Percentiles rank a stretch among this genome's conserved stretches.
These are phyloP conservation scores for Oreochromis spilurus DNA, from an alignment of 2,113 vertebrate genomes.

Conservation along the genomic window DNA sequence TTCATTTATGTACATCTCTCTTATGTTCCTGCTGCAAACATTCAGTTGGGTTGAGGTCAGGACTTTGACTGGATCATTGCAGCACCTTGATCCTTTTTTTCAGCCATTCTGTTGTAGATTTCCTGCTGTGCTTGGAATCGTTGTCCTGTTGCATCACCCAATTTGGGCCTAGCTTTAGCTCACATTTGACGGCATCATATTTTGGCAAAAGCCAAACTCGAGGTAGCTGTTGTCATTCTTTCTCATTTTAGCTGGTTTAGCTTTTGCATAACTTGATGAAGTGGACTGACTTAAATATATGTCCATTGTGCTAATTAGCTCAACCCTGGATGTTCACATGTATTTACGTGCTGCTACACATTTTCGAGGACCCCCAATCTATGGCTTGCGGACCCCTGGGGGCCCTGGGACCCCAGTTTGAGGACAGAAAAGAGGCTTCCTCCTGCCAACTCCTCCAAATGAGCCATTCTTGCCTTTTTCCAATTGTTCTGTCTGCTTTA, in stretches of 20 bases:
- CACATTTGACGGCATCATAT: neutral
- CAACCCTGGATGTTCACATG: neutral
- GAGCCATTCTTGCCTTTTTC: neutral
- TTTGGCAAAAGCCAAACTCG: neutral
- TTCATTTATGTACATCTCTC: neutral
- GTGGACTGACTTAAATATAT: neutral
- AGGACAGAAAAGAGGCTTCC: neutral
- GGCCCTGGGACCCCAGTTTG: neutral
- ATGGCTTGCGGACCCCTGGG: neutral
- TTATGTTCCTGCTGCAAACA: neutral
- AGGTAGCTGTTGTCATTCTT: neutral
- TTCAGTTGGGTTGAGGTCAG: neutral
- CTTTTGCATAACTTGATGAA: neutral
- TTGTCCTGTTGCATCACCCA: neutral
- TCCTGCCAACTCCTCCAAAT: neutral
- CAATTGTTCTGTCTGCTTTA: neutral
- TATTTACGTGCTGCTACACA: neutral
- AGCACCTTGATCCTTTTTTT: neutral
- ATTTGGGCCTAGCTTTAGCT: neutral
- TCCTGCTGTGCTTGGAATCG: neutral
- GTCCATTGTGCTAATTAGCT: neutral
- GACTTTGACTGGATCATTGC: neutral
- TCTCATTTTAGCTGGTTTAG: neutral
- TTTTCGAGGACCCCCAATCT: neutral
- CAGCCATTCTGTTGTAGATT: neutral